These are phyloP conservation scores for Timema podura DNA, from an alignment of 2,888 invertebrate species.

Conservation along the genomic window DNA sequence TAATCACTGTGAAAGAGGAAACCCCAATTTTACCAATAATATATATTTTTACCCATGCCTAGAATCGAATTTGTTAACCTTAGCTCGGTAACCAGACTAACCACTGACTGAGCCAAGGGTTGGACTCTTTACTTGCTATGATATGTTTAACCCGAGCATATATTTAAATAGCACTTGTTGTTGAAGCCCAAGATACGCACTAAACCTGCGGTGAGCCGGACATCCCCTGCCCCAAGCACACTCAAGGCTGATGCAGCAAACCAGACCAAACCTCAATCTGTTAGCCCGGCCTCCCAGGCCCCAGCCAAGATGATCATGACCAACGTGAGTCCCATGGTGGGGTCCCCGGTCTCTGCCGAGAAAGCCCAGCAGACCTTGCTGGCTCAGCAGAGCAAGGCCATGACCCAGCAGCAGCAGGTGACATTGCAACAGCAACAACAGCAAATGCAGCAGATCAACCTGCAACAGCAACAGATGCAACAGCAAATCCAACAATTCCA, in stretches of 20 bases:
- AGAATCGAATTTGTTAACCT: too few relatives aligned
- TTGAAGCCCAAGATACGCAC: constrained; percentile 57
- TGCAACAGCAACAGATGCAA: constrained; percentile 36
- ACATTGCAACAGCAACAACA: constrained; percentile 46
- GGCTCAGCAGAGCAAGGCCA: constrained; percentile 41
- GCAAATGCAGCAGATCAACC: constrained; percentile 32
- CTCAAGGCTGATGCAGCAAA: constrained; percentile 69
- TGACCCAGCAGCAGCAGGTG: constrained; percentile 36
- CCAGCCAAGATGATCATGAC: constrained; percentile 25
- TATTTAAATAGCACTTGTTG: neutral
- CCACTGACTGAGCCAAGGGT: too few relatives aligned
- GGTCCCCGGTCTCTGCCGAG: constrained; percentile 53
- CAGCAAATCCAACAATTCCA: constrained; percentile 6
- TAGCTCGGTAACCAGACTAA: too few relatives aligned
- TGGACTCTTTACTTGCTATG: too few relatives aligned
- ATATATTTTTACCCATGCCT: too few relatives aligned
- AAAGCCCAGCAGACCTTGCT: constrained; percentile 50
- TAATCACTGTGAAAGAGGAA: too few relatives aligned
- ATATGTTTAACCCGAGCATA: too few relatives aligned
- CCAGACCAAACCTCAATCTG: constrained; percentile 52
- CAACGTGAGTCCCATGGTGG: constrained; percentile 32
- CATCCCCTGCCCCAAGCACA: constrained; percentile 62
- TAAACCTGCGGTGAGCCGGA: constrained; percentile 61
- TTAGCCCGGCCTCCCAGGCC: constrained; percentile 29
- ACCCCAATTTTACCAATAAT: too few relatives aligned